Evolutionary conservation across 2,797 vertebrate genomes (phyloP).

Genomic region (Enteromius anoplus): DNA sequence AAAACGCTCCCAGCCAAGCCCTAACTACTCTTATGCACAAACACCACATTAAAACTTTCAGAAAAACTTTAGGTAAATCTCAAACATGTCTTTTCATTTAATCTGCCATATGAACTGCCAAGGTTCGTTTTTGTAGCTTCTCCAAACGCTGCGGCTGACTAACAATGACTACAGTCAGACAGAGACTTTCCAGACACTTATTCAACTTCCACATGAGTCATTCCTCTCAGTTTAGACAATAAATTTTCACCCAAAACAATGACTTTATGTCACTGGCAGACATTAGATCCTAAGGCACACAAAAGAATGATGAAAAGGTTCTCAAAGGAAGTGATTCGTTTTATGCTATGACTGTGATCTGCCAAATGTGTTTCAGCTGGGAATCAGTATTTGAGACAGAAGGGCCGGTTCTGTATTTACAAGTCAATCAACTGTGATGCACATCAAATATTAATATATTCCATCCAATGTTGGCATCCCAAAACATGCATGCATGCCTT

Average conservation of each 20-base stretch:
- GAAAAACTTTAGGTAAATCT: neutral
- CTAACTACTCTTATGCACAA: neutral
- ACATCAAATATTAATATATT: neutral
- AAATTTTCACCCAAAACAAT: slow-evolving; percentile 67
- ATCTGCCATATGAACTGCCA: neutral
- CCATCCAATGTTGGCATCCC: neutral
- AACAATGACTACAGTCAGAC: slow-evolving; percentile 67
- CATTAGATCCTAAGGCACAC: slow-evolving; percentile 48
- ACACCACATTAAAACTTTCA: too few relatives aligned
- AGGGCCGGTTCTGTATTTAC: neutral
- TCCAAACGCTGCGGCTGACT: neutral
- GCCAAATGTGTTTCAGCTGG: neutral
- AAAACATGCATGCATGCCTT: neutral
- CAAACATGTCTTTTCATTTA: neutral
- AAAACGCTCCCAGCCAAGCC: neutral
- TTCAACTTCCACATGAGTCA: slow-evolving; percentile 62
- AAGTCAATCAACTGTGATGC: neutral
- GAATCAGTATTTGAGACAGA: neutral
- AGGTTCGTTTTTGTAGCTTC: slow-evolving; percentile 6
- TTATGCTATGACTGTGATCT: neutral
- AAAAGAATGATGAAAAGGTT: slow-evolving; percentile 25
- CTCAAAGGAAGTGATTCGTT: slow-evolving; percentile 16
- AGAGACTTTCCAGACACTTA: slow-evolving; percentile 70
- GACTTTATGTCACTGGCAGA: slow-evolving; percentile 66
- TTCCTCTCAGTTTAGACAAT: slow-evolving; percentile 69